Percentiles rank a stretch among this genome's conserved stretches.
These are phyloP conservation scores for Drosophila nr. perissopoda DNA, from an alignment of 2,888 invertebrate genomes.

Conservation along the genomic window DNA sequence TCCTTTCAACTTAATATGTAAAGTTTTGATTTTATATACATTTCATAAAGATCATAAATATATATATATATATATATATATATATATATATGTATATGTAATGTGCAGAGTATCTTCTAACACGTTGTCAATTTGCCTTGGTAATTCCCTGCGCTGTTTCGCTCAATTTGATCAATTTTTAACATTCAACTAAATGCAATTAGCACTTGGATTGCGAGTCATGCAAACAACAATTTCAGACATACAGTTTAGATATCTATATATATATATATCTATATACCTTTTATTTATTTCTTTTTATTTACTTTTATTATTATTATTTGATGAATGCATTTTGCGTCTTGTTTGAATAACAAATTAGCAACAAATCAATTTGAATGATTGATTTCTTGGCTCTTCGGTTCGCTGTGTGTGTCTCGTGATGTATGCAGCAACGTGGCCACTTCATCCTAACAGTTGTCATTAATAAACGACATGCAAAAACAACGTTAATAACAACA, in stretches of 20 bases:
- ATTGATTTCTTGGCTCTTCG: slow-evolving; percentile 74
- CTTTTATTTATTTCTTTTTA: slow-evolving; percentile 20
- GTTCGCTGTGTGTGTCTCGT: slow-evolving; percentile 50
- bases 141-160: slow-evolving; percentile 48
- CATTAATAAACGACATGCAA: slow-evolving; percentile 75
- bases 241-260: not conserved
- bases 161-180: slow-evolving; percentile 71
- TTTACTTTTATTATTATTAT: slow-evolving; percentile 44
- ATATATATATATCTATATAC: not conserved
- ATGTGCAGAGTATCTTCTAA: not conserved
- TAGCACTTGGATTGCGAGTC: slow-evolving; percentile 67
- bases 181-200: slow-evolving; percentile 71
- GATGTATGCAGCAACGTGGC: slow-evolving; percentile 64
- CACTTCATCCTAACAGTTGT: slow-evolving; percentile 51
- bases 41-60: not conserved
- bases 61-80: not conserved
- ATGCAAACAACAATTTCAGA: slow-evolving; percentile 33
- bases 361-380: slow-evolving; percentile 77
- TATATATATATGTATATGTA: not conserved
- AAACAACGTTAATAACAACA: slow-evolving; percentile 20
- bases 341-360: slow-evolving; percentile 77
- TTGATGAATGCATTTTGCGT: slow-evolving; percentile 54
- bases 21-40: not conserved
- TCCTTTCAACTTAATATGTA: not conserved
- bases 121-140: slow-evolving; percentile 26